Evolutionary conservation across 1,140 invertebrate genomes (phyloP), one percentile per base, ranked within the genome.

Genomic region (Acarapis woodi): DNA sequence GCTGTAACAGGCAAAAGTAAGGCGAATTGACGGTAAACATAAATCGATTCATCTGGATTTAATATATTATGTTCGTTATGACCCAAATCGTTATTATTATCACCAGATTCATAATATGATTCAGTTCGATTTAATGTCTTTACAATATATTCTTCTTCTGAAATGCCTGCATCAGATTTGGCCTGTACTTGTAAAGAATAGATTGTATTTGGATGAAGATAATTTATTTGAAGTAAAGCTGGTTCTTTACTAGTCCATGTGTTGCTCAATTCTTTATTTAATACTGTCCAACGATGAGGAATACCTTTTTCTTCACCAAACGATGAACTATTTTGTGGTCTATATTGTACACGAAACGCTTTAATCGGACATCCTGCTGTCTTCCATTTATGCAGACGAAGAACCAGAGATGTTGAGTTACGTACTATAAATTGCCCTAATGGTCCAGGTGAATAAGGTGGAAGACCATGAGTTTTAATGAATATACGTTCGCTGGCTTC

Each of bases 91-190:
- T 14, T n/a, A 0, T n/a, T 6, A 2, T 10, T 24, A n/a, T 26
- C 6, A 26, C n/a, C 25, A n/a, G 6, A n/a, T 8, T 25, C n/a
- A 3, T 25, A n/a, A n/a, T n/a, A n/a, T n/a, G n/a, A n/a, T n/a
- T n/a, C n/a, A 4, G 12, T 25, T 4, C 19, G 8, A 15, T 29
- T 21, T 2, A 65, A 54, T 10, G 71, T 73, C 23, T 59, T 61
- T 51, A 73, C 69, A 39, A 78, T 74, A 49, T 88, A 83, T n/a
- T 76, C 60, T 0, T 71, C 73, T 26, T 73, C 67, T 1, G 75
- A 77, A 32, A 72, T 74, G 1, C 48, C 48, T 12, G 48, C 44
- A 24, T 49, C 48, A n/a, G 43, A 47, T 20, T 42, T 40, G 1
- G 48, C 46, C 9, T 38, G 40, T 3, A 49, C 45, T 12, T 40